Base-by-base conservation (phyloP, 2,797 vertebrate genomes). In the Melanotaenia trifasciata region DNA sequence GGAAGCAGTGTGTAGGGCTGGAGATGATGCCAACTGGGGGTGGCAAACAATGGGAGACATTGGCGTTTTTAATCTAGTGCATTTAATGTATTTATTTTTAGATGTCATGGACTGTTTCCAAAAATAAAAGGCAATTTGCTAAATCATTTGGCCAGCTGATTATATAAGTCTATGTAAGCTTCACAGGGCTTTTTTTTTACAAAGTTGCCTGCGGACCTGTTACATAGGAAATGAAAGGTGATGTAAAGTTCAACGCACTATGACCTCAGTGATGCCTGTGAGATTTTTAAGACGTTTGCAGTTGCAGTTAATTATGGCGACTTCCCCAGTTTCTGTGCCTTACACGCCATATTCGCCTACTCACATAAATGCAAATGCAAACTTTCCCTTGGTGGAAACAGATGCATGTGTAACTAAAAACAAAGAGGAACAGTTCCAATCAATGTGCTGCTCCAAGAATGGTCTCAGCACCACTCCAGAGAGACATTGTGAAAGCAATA, bases 51-150 rank as follows among this genome's bases (percentile, higher is more conserved):
- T 1, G 64, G 54, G 58, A 69, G 69, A 62, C 79, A 83, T 89
- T 83, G 82, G 61, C 87, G 79, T 83, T 79, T 89, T 84, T 84
- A 77, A 91, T 73, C 79, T 62, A 58, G 53, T 47, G 61, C 13
- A 66, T 74, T 74, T 86, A 81, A 91, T 90, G 51, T 91, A 90
- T 93, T 94, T 90, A 89, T 89, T 87, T 85, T 79, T 71, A 74
- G 59, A 62, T 80, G 73, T 92, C 91, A 92, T 88, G 70, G 81
- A 89, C 84, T 89, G 87, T 89, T 91, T 84, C 84, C 87, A 90
- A 92, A 90, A 89, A 85, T 90, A 88, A 88, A 85, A 87, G 72
- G 69, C 76, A 85, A 84, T 90, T 91, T 88, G 76, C 65, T 68
- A 78, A 91, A 90, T 87, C 40, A 72, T 87, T 89, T 88, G 35